Conservation (phyloP, 2,797 vertebrate species). For the Eutrigla gurnardus region DNA sequence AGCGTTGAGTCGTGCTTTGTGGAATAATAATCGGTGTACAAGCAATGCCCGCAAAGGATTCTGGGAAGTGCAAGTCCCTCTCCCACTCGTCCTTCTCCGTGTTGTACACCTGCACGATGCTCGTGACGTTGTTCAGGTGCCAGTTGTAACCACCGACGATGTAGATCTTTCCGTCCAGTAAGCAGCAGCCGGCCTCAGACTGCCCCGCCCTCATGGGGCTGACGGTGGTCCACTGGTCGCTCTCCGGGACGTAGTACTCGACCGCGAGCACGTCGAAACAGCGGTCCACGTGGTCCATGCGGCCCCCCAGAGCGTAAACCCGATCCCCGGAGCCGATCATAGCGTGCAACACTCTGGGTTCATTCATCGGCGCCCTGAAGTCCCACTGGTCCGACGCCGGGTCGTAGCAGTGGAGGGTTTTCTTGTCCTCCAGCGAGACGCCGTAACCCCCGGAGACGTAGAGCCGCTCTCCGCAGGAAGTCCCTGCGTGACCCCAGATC, state of each 20-base stretch:
- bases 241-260: conserved; percentile 93
- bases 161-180: conserved; percentile 93
- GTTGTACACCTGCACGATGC: conserved; percentile 98
- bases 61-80: conserved; percentile 95
- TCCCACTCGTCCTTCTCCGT: conserved; percentile 96
- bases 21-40: conserved; percentile 91
- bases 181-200: conserved; percentile 95
- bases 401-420: conserved; percentile 94
- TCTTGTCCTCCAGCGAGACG: conserved; percentile 95
- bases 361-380: conserved; percentile 93
- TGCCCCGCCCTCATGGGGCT: conserved; percentile 95
- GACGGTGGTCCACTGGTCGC: conserved; percentile 96
- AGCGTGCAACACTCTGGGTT: conserved; percentile 93
- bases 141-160: conserved; percentile 97
- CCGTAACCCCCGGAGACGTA: conserved; percentile 97
- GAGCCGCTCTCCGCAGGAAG: conserved; percentile 85
- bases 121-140: conserved; percentile 98
- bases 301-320: conserved; percentile 93
- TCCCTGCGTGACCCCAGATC: conserved; percentile 97
- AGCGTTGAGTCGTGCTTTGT: conserved; percentile 85
- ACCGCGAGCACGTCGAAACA: conserved; percentile 95
- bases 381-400: conserved; percentile 91
- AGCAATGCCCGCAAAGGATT: conserved; percentile 95
- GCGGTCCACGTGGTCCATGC: conserved; percentile 97
- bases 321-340: conserved; percentile 88